Evolutionary conservation across 2,888 invertebrate species (phyloP).

Genomic region (Ornithoptera priamus): DNA sequence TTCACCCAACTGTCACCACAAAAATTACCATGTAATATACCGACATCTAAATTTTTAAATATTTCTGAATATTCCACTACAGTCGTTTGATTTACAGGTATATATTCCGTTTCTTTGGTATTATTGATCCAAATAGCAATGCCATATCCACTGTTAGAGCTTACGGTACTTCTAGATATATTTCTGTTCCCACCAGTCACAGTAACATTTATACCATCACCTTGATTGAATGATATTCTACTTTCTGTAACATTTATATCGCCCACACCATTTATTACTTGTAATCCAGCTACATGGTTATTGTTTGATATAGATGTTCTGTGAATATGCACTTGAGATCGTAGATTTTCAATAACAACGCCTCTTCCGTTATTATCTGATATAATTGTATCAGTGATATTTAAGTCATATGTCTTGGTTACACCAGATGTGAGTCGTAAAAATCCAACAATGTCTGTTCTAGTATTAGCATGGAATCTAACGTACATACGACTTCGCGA

Average conservation of each 20-base stretch:
- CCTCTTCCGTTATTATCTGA: conserved; percentile 96
- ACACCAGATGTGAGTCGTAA: conserved; percentile 88
- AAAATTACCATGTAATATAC: conserved; percentile 95
- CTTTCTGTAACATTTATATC: conserved; percentile 96
- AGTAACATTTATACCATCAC: conserved; percentile 97
- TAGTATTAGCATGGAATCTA: conserved; percentile 86
- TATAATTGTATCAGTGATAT: conserved; percentile 90
- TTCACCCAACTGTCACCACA: conserved; percentile 93
- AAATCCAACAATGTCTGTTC: conserved; percentile 87
- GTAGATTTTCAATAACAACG: conserved; percentile 93
- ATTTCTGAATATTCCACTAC: conserved; percentile 93
- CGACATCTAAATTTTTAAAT: conserved; percentile 91
- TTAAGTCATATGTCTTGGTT: conserved; percentile 91
- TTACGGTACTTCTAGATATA: conserved; percentile 91
- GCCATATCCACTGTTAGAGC: conserved; percentile 93
- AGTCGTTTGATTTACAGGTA: conserved; percentile 91
- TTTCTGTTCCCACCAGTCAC: conserved; percentile 97
- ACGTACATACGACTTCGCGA: conserved; percentile 89
- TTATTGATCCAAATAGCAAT: conserved; percentile 94
- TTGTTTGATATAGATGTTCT: conserved; percentile 91
- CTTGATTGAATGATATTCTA: conserved; percentile 92
- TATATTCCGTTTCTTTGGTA: conserved; percentile 87
- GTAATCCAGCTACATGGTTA: conserved; percentile 93
- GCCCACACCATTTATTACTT: conserved; percentile 93
- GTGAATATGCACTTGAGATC: conserved; percentile 93